Percentiles rank a stretch among this genome's conserved stretches.
phyloP scores from a whole-genome alignment of 1,140 invertebrate genomes.

The Ceratina australensis region DNA sequence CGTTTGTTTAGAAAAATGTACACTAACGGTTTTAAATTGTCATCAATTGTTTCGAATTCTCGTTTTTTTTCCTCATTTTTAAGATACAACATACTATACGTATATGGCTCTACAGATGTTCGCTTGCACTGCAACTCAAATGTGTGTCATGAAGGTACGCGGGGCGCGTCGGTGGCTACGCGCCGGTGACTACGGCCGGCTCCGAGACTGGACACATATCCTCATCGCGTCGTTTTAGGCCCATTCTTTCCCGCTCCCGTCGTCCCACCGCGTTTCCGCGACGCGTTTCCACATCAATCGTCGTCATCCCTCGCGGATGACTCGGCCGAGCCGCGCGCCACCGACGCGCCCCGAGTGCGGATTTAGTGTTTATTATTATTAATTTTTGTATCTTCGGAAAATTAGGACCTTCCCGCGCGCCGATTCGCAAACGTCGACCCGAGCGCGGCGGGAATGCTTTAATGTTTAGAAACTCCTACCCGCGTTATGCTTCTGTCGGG shows the following conservation, averaged over 20 bases:
- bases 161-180: constrained; percentile 46
- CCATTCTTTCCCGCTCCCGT: constrained; percentile 39
- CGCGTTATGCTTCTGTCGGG: constrained; percentile 79
- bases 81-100: constrained; percentile 80
- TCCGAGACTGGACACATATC: constrained; percentile 21
- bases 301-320: constrained; percentile 15
- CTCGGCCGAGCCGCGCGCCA: constrained; percentile 45
- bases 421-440: constrained; percentile 54
- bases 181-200: constrained; percentile 38
- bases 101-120: constrained; percentile 81
- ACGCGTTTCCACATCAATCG: not conserved
- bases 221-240: constrained; percentile 45
- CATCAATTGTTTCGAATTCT: constrained; percentile 43
- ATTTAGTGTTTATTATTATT: constrained; percentile 64
- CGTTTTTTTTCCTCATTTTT: constrained; percentile 68
- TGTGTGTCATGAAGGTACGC: constrained; percentile 73
- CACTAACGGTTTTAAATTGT: constrained; percentile 69
- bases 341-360: constrained; percentile 49
- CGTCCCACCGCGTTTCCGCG: not conserved
- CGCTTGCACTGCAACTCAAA: constrained; percentile 81
- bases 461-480: constrained; percentile 78
- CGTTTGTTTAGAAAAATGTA: constrained; percentile 63
- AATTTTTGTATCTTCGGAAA: constrained; percentile 68
- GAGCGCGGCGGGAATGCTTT: constrained; percentile 66
- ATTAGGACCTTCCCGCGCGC: constrained; percentile 70